Conservation (phyloP, 2,888 invertebrate genomes). For the Polydesmus complanatus region DNA sequence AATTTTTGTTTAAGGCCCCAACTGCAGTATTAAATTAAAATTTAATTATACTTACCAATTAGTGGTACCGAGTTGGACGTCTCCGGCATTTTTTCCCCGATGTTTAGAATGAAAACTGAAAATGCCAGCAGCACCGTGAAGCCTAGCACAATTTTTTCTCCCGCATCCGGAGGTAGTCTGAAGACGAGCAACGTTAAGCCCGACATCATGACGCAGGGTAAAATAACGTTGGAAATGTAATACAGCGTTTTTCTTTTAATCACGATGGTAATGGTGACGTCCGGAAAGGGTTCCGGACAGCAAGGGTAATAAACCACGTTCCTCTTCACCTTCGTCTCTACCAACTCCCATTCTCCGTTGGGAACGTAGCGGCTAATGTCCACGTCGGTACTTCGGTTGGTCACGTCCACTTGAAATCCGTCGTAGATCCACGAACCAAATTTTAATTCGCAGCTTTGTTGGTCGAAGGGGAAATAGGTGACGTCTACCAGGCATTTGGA, state of each 20-base stretch:
- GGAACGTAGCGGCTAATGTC: constrained; percentile 40
- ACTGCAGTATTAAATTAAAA: no score
- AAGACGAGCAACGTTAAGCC: constrained; percentile 1
- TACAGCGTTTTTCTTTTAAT: constrained; percentile 39
- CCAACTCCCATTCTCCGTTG: constrained; percentile 41
- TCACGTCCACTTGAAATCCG: constrained; percentile 32
- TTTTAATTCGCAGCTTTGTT: constrained; percentile 40
- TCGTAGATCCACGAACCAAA: constrained; percentile 41
- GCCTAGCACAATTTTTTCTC: constrained; percentile 2
- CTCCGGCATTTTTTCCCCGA: constrained; percentile 6
- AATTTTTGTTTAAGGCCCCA: no score
- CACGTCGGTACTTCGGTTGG: constrained; percentile 33
- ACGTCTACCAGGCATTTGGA: constrained; percentile 41
- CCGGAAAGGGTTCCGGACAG: constrained; percentile 37
- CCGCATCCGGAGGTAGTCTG: constrained; percentile 3
- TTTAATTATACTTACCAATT: not conserved
- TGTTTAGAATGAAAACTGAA: not conserved
- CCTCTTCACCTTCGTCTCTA: constrained; percentile 32
- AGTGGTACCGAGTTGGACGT: constrained; percentile 4
- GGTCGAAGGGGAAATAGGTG: constrained; percentile 44
- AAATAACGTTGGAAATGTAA: constrained; percentile 40
- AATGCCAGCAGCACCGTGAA: constrained; percentile 6
- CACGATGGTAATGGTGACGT: constrained; percentile 37
- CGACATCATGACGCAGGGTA: constrained; percentile 37
- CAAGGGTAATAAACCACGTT: constrained; percentile 31